phyloP scores from a whole-genome alignment of 2,113 vertebrate species.

The Catharus minimus region DNA sequence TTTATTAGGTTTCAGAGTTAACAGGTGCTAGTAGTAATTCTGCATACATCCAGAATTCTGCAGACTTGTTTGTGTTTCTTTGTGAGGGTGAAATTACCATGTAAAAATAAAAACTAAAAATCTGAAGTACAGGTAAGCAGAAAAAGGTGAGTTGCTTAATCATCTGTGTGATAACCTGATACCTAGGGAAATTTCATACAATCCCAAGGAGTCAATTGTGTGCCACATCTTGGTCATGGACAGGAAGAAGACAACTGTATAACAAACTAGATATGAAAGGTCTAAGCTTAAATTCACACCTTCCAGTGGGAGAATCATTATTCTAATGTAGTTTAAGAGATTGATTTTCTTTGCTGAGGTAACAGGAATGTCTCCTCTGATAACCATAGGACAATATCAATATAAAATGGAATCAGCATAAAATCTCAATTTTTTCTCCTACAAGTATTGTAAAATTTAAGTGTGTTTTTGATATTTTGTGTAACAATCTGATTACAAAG shows the following conservation, averaged over 20 bases:
- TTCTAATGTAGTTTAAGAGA: background rate
- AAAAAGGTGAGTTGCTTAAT: background rate
- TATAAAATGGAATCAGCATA: background rate
- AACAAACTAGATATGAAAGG: background rate
- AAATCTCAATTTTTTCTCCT: background rate
- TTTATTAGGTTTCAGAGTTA: background rate
- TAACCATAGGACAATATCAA: rapidly evolving
- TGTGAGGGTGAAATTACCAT: background rate
- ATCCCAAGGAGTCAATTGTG: background rate
- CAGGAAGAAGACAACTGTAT: background rate
- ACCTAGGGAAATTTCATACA: background rate
- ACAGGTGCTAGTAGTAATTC: background rate
- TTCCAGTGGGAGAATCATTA: background rate
- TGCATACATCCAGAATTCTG: background rate
- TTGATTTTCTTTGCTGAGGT: background rate
- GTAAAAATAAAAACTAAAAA: background rate
- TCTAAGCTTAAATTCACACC: background rate
- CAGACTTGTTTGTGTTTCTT: background rate
- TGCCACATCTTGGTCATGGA: background rate
- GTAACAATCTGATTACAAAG: background rate
- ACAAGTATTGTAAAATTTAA: background rate
- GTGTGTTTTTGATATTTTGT: background rate
- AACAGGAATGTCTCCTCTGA: background rate
- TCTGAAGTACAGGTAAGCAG: background rate
- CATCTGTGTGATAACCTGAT: background rate